Conservation (phyloP, 2,888 invertebrate genomes). For the Pristionchus mayeri region DNA sequence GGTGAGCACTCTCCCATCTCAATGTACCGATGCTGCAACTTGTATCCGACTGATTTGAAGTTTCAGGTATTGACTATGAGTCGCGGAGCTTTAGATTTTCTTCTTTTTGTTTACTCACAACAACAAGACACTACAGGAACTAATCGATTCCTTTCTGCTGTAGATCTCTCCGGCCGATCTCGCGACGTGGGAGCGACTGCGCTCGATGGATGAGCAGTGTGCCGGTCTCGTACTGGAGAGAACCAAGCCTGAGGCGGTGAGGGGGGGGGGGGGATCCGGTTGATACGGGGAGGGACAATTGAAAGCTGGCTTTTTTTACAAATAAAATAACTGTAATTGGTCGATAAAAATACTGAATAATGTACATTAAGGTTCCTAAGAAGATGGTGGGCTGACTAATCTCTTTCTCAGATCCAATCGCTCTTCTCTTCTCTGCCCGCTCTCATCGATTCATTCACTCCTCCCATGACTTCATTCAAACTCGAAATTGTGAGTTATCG, state of each 20-base stretch:
- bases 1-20: neutral
- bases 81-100: too few species aligned
- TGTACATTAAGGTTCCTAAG: neutral
- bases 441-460: conserved; percentile 7
- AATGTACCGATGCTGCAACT: neutral
- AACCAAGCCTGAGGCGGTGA: conserved; percentile 35
- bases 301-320: neutral
- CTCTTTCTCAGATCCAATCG: neutral
- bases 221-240: conserved; percentile 21
- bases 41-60: neutral
- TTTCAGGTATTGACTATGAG: too few species aligned
- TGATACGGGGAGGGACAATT: neutral
- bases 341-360: too few species aligned
- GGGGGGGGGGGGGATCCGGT: neutral
- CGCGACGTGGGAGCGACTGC: conserved; percentile 30
- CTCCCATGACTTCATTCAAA: neutral
- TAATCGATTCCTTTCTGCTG: neutral
- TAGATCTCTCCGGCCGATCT: conserved; percentile 44
- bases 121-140: too few species aligned
- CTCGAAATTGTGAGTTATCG: neutral
- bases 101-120: too few species aligned
- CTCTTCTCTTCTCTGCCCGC: conserved; percentile 2
- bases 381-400: neutral
- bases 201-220: neutral
- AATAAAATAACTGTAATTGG: too few species aligned